Conservation (phyloP, 2,888 invertebrate species). For the Auanema freiburgensis region DNA sequence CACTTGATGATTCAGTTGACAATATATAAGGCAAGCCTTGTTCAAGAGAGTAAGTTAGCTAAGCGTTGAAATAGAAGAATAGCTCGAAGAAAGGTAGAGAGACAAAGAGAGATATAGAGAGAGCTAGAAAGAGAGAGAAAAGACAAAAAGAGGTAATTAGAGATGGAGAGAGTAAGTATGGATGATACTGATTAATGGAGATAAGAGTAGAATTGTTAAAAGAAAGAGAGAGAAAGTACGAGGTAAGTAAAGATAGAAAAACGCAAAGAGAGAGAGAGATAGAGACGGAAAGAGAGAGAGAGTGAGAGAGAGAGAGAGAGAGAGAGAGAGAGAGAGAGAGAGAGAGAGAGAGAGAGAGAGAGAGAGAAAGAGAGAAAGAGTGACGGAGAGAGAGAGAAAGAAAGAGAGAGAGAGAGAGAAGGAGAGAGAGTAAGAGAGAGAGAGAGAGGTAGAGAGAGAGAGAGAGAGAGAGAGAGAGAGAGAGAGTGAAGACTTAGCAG, state of each 20-base stretch:
- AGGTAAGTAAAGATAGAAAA: slow-evolving; percentile 3
- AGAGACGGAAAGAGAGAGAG: no score
- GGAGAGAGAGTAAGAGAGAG: slow-evolving; percentile 4
- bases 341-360: slow-evolving; percentile 6
- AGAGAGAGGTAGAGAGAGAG: not conserved
- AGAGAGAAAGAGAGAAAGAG: slow-evolving; percentile 8
- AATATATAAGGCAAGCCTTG: no score
- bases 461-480: slow-evolving; percentile 3
- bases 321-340: slow-evolving; percentile 10
- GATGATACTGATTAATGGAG: no score
- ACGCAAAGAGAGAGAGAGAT: not conserved
- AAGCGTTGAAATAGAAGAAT: no score
- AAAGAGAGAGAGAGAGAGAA: slow-evolving; percentile 1
- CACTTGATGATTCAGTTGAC: no score
- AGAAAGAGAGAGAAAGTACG: slow-evolving; percentile 4
- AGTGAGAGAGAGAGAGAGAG: not conserved
- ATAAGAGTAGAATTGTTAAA: not conserved
- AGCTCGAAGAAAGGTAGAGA: no score
- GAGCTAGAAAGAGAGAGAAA: no score
- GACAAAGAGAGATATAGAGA: no score
- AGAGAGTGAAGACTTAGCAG: not conserved
- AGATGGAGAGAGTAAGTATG: no score
- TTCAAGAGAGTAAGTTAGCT: no score
- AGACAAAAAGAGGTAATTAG: no score
- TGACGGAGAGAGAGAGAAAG: slow-evolving; percentile 7